Evolutionary conservation across 2,113 vertebrate species (phyloP).

Genomic region (Talpa occidentalis): DNA sequence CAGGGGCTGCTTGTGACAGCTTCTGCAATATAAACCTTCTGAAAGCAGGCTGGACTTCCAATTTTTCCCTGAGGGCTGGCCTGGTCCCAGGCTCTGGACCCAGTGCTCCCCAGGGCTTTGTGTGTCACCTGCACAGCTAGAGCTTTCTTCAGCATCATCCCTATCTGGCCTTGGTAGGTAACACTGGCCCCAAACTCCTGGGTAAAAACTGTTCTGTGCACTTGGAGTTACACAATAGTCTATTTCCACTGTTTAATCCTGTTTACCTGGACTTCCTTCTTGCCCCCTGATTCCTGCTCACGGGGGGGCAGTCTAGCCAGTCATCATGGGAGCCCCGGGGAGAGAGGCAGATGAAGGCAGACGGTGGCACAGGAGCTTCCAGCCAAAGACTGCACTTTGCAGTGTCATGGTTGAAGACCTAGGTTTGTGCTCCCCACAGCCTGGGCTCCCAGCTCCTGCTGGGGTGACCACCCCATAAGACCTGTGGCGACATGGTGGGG

Average conservation of each 20-base stretch:
- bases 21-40: background rate
- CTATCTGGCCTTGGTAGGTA: background rate
- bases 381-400: background rate
- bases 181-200: slow-evolving; percentile 11
- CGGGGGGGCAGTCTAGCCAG: background rate
- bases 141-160: background rate
- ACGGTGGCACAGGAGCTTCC: background rate
- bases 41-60: background rate
- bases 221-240: background rate
- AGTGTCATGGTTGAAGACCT: background rate
- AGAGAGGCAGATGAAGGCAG: background rate
- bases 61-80: background rate
- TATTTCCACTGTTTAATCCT: background rate
- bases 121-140: background rate
- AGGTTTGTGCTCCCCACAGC: background rate
- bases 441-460: background rate
- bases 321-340: background rate
- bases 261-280: slow-evolving; percentile 19
- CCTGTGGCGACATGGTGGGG: background rate
- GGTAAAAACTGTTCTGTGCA: background rate
- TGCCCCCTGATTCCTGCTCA: background rate
- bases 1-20: background rate
- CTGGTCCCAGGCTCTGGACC: background rate
- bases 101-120: background rate
- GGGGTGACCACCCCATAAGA: slow-evolving; percentile 34